phyloP scores from a whole-genome alignment of 1,140 invertebrate genomes.

The Drosophila pandora region DNA sequence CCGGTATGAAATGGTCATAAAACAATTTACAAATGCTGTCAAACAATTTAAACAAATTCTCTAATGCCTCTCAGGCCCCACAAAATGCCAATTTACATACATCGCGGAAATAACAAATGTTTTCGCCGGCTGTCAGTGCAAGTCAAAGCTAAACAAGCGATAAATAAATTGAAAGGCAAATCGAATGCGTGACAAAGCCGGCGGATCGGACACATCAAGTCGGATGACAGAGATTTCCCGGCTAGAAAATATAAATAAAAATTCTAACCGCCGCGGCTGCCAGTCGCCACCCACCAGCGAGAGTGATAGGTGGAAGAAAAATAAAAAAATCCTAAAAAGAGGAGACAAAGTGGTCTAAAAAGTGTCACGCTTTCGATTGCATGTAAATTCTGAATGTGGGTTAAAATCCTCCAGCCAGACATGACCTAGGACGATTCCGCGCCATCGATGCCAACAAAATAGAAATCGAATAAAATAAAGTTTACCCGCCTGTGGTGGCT shows the following conservation, averaged over 20 bases:
- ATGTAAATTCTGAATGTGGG: constrained; percentile 67
- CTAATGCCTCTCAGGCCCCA: constrained; percentile 37
- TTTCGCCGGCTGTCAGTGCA: constrained; percentile 52
- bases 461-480: constrained; percentile 57
- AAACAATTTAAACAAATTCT: constrained; percentile 62
- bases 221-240: constrained; percentile 4
- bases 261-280: constrained; percentile 46
- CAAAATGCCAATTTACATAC: constrained; percentile 22
- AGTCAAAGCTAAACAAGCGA: constrained; percentile 50
- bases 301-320: constrained; percentile 50
- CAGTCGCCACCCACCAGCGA: constrained; percentile 23
- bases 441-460: constrained; percentile 32
- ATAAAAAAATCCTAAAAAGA: constrained; percentile 7
- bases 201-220: constrained; percentile 11
- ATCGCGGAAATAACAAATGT: constrained; percentile 40
- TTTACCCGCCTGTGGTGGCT: constrained; percentile 13
- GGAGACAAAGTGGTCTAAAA: constrained; percentile 27
- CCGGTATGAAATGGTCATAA: constrained; percentile 31
- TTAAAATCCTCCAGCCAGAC: constrained; percentile 61
- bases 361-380: constrained; percentile 61
- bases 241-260: constrained; percentile 54
- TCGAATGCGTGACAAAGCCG: constrained; percentile 51
- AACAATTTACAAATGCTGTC: constrained; percentile 40
- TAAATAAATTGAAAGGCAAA: constrained; percentile 43
- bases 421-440: constrained; percentile 65